These are phyloP conservation scores for Thalassophryne amazonica DNA, from an alignment of 2,797 vertebrate genomes.

Conservation along the genomic window DNA sequence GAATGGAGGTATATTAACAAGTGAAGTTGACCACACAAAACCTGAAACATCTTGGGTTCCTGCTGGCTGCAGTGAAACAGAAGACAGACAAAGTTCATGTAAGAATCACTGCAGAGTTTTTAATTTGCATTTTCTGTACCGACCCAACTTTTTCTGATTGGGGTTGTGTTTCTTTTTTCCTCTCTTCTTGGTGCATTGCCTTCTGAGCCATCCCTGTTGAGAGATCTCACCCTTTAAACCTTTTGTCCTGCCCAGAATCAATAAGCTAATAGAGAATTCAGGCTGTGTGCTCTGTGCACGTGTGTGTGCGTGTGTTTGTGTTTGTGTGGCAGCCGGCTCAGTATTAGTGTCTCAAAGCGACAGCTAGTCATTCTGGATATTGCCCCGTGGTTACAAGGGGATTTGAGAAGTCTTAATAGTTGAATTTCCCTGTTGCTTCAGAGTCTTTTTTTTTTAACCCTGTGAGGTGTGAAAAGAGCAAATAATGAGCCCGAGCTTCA, in stretches of 20 bases:
- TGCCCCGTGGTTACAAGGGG: constrained; percentile 44
- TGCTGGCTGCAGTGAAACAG: too few relatives aligned
- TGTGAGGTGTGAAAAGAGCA: constrained; percentile 62
- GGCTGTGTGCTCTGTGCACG: constrained; percentile 7
- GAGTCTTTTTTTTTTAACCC: constrained; percentile 37
- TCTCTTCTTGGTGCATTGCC: constrained; percentile 20
- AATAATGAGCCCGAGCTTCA: constrained; percentile 55
- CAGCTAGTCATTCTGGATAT: constrained; percentile 26
- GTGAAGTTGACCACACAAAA: too few relatives aligned
- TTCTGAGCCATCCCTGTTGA: constrained; percentile 35
- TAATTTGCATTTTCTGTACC: too few relatives aligned
- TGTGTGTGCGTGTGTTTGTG: constrained; percentile 4
- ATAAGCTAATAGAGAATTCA: constrained; percentile 70
- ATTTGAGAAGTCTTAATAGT: constrained; percentile 63
- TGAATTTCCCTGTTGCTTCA: constrained; percentile 52
- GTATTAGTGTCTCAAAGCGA: constrained; percentile 49
- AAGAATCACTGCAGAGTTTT: too few relatives aligned
- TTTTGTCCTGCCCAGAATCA: constrained; percentile 50
- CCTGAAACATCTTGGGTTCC: too few relatives aligned
- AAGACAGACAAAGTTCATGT: too few relatives aligned
- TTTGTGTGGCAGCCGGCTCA: constrained; percentile 27
- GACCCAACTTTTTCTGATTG: too few relatives aligned
- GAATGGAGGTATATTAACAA: too few relatives aligned
- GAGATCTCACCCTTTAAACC: constrained; percentile 40
- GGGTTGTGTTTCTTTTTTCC: constrained; percentile 9